Evolutionary conservation across 2,797 vertebrate species (phyloP).

Genomic region (Xenops minutus): DNA sequence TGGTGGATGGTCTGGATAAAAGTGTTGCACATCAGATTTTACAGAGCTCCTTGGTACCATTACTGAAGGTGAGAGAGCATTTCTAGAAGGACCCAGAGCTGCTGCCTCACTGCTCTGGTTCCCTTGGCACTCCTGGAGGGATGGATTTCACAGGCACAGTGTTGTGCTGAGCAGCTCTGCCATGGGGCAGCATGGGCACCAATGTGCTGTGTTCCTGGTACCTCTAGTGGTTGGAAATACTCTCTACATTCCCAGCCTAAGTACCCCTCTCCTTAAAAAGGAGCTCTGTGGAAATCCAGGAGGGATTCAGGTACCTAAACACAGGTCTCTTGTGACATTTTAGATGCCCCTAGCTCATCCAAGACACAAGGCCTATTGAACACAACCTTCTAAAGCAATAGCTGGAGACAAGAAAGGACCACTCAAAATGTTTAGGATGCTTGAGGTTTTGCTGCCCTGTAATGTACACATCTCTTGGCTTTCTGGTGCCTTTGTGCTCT

Average conservation of each 20-base stretch:
- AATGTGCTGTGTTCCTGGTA: neutral
- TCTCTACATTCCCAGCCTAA: neutral
- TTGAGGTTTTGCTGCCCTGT: neutral
- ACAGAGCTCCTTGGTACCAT: rapidly evolving
- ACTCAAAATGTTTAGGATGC: neutral
- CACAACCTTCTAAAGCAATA: neutral
- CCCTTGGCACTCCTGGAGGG: neutral
- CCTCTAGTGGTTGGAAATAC: neutral
- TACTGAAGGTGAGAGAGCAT: neutral
- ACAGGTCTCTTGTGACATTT: neutral
- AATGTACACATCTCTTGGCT: neutral
- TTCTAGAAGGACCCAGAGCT: neutral
- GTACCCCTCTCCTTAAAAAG: neutral
- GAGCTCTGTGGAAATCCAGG: neutral
- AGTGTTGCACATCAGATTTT: neutral
- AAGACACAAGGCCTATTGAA: neutral
- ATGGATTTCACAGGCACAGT: neutral
- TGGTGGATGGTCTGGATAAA: neutral
- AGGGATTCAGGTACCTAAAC: neutral
- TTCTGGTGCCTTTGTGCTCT: neutral
- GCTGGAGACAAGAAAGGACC: neutral
- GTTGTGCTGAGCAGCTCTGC: neutral
- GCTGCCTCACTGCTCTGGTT: neutral
- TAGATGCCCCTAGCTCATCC: neutral
- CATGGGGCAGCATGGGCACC: neutral